Percentiles rank a stretch among this genome's conserved stretches.
phyloP scores from a whole-genome alignment of 2,797 vertebrate species.

The Pseudomugil tenellus region DNA sequence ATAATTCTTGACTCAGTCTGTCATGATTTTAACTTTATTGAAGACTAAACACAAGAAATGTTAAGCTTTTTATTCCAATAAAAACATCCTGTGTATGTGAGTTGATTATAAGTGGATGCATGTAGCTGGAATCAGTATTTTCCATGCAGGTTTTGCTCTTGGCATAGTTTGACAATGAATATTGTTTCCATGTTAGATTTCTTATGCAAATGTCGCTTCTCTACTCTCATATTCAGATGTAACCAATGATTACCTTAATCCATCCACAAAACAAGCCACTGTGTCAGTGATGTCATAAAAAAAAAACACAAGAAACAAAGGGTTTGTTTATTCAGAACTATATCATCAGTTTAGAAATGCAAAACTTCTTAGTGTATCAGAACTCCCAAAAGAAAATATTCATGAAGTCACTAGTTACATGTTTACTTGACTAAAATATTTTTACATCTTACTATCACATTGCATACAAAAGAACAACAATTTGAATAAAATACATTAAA shows the following conservation, averaged over 20 bases:
- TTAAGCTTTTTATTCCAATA: not conserved
- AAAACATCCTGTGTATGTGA: not conserved
- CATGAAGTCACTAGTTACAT: too few species aligned
- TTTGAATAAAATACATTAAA: too few species aligned
- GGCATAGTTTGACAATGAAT: conserved; percentile 31
- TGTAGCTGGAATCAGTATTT: not conserved
- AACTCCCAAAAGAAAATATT: not conserved
- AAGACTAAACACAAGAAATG: too few species aligned
- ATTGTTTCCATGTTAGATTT: too few species aligned
- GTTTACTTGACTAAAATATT: too few species aligned
- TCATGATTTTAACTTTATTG: too few species aligned
- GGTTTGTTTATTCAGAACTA: not conserved
- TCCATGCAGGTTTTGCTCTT: conserved; percentile 10
- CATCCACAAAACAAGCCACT: conserved; percentile 62
- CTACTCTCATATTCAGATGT: conserved; percentile 53
- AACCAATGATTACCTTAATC: conserved; percentile 63
- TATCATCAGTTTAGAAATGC: not conserved
- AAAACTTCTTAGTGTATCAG: not conserved
- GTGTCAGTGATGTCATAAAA: too few species aligned
- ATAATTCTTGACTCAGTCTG: too few species aligned
- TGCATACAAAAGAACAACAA: too few species aligned
- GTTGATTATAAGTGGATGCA: not conserved
- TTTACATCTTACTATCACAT: too few species aligned
- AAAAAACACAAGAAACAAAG: not conserved
- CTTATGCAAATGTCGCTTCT: conserved; percentile 35